Base-by-base conservation (phyloP, 2,888 invertebrate species). In the Latrodectus hesperus region DNA sequence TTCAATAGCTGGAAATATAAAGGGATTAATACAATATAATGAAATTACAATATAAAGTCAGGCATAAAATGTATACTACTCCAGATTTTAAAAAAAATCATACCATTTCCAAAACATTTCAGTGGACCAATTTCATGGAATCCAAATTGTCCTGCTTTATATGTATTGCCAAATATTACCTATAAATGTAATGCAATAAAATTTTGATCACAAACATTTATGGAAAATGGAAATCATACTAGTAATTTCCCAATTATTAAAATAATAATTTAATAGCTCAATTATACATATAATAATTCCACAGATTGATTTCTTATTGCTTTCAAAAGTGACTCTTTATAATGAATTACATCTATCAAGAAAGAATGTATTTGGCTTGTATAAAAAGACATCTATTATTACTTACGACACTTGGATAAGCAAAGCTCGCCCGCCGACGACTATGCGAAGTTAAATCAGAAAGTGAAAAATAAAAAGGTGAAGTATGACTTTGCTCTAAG, bases 21-120 rank as follows among this genome's bases (percentile, higher is more conserved):
- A n/a, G 8, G 60, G 6, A 60, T 60, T 60, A 60, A 14, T 12
- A 14, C 55, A 55, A 55, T 55, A 55, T 9, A 10, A 60, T 16
- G 10, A 6, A 60, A 60, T 60, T 60, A 9, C 6, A 16, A 60
- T 60, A 16, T 60, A 16, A 55, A 38, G 6, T 38, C 4, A 38
- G 1, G 38, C 38, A 55, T 8, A 5, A 60, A 60, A 60, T 10
- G 16, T 60, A 16, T 6, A 11, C 12, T 16, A 11, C n/a, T 10
- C 60, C 0, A 6, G 10, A 60, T 55, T 10, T 16, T 9, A 60
- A 11, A 16, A 14, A 60, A 16, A 60, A 76, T 53, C 51, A 73
- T 81, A 88, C 90, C 81, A 75, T 88, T 84, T 11, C 90, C 90
- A n/a, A 77, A 84, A 74, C 90, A 90, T 89, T 90, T 90, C 38